These are phyloP conservation scores for Cheilosia vulpina DNA, from an alignment of 2,888 invertebrate species.

Conservation along the genomic window DNA sequence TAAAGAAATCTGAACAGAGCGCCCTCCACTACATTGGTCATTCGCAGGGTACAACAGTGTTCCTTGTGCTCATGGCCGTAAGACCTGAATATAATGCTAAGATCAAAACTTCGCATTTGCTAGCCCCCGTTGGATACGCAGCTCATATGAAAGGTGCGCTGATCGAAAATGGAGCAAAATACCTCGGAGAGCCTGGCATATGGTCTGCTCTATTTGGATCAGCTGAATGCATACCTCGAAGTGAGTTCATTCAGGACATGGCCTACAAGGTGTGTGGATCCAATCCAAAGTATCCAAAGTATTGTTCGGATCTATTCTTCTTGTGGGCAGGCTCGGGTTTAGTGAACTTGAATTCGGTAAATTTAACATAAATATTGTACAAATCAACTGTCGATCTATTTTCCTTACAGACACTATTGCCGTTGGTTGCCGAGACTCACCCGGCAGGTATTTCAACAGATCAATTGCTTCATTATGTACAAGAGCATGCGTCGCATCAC, in stretches of 20 bases:
- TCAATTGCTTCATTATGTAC: slow-evolving; percentile 79
- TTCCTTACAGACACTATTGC: slow-evolving; percentile 77
- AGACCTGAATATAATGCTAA: slow-evolving; percentile 84
- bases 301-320: slow-evolving; percentile 77
- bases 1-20: slow-evolving; percentile 82
- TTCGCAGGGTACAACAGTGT: slow-evolving; percentile 85
- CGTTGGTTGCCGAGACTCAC: slow-evolving; percentile 79
- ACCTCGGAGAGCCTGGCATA: slow-evolving; percentile 77
- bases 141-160: slow-evolving; percentile 84
- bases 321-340: slow-evolving; percentile 77
- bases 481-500: slow-evolving; percentile 76
- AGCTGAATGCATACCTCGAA: slow-evolving; percentile 85
- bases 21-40: slow-evolving; percentile 87
- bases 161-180: slow-evolving; percentile 82
- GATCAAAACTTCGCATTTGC: slow-evolving; percentile 83
- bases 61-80: slow-evolving; percentile 83
- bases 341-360: slow-evolving; percentile 79
- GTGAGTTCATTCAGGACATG: slow-evolving; percentile 77
- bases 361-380: slow-evolving; percentile 1
- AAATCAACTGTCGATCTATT: neutral
- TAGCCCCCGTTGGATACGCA: slow-evolving; percentile 89
- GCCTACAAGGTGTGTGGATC: slow-evolving; percentile 78
- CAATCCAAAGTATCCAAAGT: slow-evolving; percentile 74
- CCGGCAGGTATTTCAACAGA: slow-evolving; percentile 80
- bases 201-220: slow-evolving; percentile 76